Conservation (phyloP, 2,888 invertebrate genomes). For the Pseudoips prasinana region DNA sequence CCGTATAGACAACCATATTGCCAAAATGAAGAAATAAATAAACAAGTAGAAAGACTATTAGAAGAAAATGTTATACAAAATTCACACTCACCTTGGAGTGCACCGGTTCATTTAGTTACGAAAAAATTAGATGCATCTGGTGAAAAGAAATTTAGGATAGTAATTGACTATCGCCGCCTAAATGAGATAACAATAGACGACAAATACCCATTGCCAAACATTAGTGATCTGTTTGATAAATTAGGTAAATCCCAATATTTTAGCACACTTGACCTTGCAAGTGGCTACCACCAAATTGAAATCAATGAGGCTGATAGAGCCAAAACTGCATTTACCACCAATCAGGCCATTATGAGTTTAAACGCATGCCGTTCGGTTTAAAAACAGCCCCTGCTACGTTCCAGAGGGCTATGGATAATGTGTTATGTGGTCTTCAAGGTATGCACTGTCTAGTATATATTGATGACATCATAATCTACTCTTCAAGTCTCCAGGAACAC, state of each 20-base stretch:
- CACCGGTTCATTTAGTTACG: constrained; percentile 2
- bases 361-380: constrained; percentile 18
- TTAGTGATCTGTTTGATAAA: constrained; percentile 21
- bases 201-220: constrained; percentile 25
- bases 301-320: background rate
- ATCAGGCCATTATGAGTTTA: constrained; percentile 4
- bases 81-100: constrained; percentile 1
- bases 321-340: constrained; percentile 4
- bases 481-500: constrained; percentile 1
- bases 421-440: constrained; percentile 2
- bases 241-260: constrained; percentile 11
- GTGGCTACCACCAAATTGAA: constrained; percentile 18
- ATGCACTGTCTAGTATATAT: constrained; percentile 2
- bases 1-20: background rate
- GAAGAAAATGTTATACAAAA: background rate
- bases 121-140: constrained; percentile 3
- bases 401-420: constrained; percentile 3
- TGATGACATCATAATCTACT: constrained; percentile 2
- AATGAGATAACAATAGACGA: constrained; percentile 11
- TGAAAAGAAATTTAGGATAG: constrained; percentile 23
- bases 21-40: background rate
- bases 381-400: constrained; percentile 3
- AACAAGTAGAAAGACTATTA: constrained; percentile 1
- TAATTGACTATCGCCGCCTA: constrained; percentile 46
- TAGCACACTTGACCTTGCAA: constrained; percentile 1